These are phyloP conservation scores for Arvicanthis niloticus DNA, from an alignment of 2,113 vertebrate genomes.

Conservation along the genomic window DNA sequence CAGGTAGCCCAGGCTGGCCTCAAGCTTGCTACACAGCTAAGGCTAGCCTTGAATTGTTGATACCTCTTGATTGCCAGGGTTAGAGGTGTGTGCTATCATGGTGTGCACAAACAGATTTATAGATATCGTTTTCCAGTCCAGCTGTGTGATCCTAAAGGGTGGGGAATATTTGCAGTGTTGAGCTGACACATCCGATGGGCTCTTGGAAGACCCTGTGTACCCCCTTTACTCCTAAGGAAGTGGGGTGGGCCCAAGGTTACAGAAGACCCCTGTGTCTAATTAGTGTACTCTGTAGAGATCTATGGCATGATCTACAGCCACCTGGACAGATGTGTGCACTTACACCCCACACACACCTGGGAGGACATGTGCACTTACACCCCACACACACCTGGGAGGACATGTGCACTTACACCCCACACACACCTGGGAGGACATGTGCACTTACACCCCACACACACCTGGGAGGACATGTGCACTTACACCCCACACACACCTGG, in stretches of 20 bases:
- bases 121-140: not conserved
- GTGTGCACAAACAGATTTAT: not conserved
- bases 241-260: not conserved
- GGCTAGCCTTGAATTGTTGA: not conserved
- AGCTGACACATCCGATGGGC: not conserved
- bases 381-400: too few species aligned
- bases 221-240: not conserved
- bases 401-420: not conserved
- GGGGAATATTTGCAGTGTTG: not conserved
- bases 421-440: not conserved
- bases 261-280: conserved; percentile 29
- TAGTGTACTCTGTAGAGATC: not conserved
- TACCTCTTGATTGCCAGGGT: not conserved
- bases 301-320: conserved; percentile 24
- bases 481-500: not conserved
- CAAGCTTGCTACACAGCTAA: not conserved
- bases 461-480: not conserved
- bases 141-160: not conserved
- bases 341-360: not conserved
- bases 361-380: not conserved
- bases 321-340: not conserved
- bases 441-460: not conserved
- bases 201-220: not conserved
- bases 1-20: not conserved
- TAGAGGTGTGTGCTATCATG: not conserved